Base-by-base conservation (phyloP, 2,888 invertebrate species). In the Artemia sinica region DNA sequence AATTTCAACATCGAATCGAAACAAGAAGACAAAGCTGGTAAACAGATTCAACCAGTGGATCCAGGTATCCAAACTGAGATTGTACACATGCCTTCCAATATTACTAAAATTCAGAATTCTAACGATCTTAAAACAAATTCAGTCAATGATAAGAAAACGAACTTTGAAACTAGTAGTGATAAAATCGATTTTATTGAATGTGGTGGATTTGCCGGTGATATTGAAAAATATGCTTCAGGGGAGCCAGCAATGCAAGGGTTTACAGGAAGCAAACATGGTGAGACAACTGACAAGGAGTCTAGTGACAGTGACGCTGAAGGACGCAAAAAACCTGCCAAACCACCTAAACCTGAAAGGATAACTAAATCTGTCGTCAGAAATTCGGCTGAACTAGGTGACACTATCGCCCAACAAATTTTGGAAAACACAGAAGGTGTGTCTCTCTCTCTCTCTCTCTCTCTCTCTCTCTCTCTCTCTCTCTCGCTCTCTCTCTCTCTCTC, bases 341-440 rank as follows among this genome's bases (percentile, higher is more conserved):
- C 63, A 58, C 63, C 63, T n/a, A 58, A 58, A 58, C 63, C 63
- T 58, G 63, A 58, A 28, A 41, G 58, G 58, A 58, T 7, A 14
- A 58, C 58, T 52, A 52, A 52, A 52, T n/a, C 58, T 52, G 58
- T 52, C 41, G 41, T 41, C 41, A 41, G 41, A 6, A 41, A 41
- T 41, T 41, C 41, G 5, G 41, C 41, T 41, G 41, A 41, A 41
- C 41, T 41, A 41, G 41, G 41, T 41, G 41, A 41, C 41, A 41
- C 41, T 41, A 6, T 41, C 41, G 6, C 41, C 41, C 41, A 41
- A 41, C 41, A 41, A 41, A 41, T 41, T 41, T 41, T 41, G 41
- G 41, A 41, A 6, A 41, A 41, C 41, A 41, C 41, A 41, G 41
- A 41, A 41, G 41, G 41, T 41, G 2, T 3, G 41, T 41, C 41